Evolutionary conservation across 2,888 invertebrate genomes (phyloP).

Genomic region (Drosophila tanythrix): DNA sequence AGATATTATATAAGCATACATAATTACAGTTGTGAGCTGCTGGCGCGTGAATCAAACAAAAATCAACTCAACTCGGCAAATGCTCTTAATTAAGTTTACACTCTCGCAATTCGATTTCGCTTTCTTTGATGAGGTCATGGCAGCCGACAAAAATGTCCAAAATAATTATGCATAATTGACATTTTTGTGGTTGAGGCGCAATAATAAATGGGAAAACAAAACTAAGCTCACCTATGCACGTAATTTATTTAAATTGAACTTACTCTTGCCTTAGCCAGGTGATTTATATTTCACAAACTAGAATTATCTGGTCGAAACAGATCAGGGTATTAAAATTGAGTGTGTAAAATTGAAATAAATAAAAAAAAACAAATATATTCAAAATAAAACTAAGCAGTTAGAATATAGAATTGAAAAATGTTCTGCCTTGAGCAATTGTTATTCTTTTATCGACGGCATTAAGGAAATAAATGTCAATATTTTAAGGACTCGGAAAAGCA

Average conservation of each 20-base stretch:
- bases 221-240: neutral
- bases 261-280: neutral
- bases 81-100: slow-evolving; percentile 77
- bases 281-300: neutral
- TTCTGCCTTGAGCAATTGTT: neutral
- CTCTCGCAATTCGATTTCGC: slow-evolving; percentile 66
- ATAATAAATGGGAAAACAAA: neutral
- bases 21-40: slow-evolving; percentile 69
- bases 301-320: neutral
- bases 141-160: slow-evolving; percentile 40
- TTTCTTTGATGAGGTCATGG: slow-evolving; percentile 29
- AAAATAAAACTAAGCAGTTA: neutral
- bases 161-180: neutral
- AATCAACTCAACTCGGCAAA: slow-evolving; percentile 65
- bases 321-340: neutral
- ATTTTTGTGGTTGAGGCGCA: neutral
- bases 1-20: slow-evolving; percentile 4
- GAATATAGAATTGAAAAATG: neutral
- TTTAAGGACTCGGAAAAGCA: neutral
- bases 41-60: slow-evolving; percentile 74
- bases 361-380: neutral
- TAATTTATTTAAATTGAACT: neutral
- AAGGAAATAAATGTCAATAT: neutral
- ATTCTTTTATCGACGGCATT: neutral
- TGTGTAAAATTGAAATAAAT: neutral